Conservation (phyloP, 1,140 invertebrate genomes). For the Anastrepha ludens region DNA sequence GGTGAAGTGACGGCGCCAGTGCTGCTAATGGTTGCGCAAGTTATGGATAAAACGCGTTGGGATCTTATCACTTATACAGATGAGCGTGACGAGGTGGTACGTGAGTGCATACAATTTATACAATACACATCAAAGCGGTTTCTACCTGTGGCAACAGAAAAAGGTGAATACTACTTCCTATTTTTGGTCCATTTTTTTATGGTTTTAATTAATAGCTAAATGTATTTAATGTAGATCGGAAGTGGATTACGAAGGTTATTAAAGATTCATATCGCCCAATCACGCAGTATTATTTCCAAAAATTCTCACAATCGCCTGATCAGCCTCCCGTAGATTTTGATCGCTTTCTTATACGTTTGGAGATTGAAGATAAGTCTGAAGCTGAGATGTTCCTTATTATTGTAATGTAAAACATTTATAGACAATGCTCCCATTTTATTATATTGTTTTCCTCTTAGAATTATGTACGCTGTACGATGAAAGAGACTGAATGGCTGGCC, state of each 20-base stretch:
- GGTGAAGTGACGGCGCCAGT: conserved; percentile 59
- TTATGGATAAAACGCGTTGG: conserved; percentile 61
- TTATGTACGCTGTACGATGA: conserved; percentile 60
- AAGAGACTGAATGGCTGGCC: conserved; percentile 59
- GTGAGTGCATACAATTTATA: conserved; percentile 58
- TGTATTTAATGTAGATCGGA: conserved; percentile 57
- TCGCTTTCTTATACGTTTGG: conserved; percentile 55
- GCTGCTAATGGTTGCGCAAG: conserved; percentile 57
- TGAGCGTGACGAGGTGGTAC: conserved; percentile 55
- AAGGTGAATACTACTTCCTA: conserved; percentile 11
- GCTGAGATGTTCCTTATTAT: conserved; percentile 58
- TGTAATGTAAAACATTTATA: conserved; percentile 46
- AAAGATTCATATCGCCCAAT: conserved; percentile 54
- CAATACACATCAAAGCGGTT: conserved; percentile 57
- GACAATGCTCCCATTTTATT: neutral
- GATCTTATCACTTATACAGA: conserved; percentile 59
- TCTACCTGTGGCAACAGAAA: conserved; percentile 58
- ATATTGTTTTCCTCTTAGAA: conserved; percentile 54
- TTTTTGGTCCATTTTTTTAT: neutral
- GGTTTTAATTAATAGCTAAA: neutral
- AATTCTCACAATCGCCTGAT: conserved; percentile 54
- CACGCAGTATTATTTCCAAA: conserved; percentile 62
- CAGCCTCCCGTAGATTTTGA: conserved; percentile 57
- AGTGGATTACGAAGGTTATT: conserved; percentile 60
- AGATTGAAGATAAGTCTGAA: conserved; percentile 55